Evolutionary conservation across 2,797 vertebrate species (phyloP), one percentile per base, ranked within the genome.

Genomic region (Champsocephalus esox): DNA sequence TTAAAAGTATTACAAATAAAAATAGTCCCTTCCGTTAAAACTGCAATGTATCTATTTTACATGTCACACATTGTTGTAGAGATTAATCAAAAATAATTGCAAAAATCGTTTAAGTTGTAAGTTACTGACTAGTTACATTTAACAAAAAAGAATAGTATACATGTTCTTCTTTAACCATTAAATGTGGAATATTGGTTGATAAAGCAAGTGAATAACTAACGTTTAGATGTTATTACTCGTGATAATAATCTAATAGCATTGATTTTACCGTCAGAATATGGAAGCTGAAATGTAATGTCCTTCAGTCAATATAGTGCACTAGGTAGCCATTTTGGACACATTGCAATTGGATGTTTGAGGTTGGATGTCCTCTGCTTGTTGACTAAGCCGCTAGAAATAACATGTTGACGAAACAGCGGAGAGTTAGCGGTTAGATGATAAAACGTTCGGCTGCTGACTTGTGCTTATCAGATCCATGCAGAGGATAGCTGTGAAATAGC

Each of bases 391-490:
- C 57, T 67, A 61, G 48, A 85, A 84, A 84, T 82, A 81, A 64
- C 56, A 61, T 0, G 12, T 11, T 82, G 70, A 65, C 3, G 11
- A 73, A 87, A 61, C 28, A 10, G 59, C 9, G 1, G 14, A 1
- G 5, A 64, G 46, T 85, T 77, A 11, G 79, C 9, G 73, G 84
- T 82, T 28, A 62, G 67, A 38, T 66, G 73, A 81, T 79, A 17
- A 66, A 73, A 51, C 12, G 41, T 70, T 16, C 2, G 45, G 19
- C 84, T 70, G 88, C 79, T 69, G 69, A 87, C 80, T 56, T 64
- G 55, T 34, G 61, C 75, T 89, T 83, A 81, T 89, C 83, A 76
- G 84, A 81, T 83, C 55, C 19, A 14, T 9, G 58, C 79, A 79
- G 85, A 77, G 0, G 38, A 67, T 38, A 12, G 54, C 63, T 81